These are phyloP conservation scores for Limnothrissa miodon DNA, from an alignment of 2,113 vertebrate species.

Conservation along the genomic window DNA sequence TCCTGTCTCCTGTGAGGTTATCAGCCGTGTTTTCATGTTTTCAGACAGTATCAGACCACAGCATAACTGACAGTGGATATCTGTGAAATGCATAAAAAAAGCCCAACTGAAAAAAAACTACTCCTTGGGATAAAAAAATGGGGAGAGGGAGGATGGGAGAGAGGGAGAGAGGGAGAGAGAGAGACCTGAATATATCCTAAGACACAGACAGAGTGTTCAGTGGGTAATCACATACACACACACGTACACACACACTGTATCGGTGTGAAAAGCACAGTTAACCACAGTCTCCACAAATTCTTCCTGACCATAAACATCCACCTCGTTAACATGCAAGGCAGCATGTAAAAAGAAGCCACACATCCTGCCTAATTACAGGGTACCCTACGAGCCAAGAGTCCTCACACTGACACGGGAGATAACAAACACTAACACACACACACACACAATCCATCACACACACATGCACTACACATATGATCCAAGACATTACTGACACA, in stretches of 20 bases:
- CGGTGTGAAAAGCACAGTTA: neutral
- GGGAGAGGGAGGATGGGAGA: neutral
- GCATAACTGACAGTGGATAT: too few species aligned
- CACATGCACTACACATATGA: neutral
- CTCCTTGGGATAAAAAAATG: neutral
- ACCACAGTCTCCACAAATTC: neutral
- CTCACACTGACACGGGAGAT: neutral
- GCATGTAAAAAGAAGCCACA: conserved; percentile 37
- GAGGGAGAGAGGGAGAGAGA: neutral
- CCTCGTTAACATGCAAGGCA: conserved; percentile 51
- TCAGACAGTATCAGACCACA: too few species aligned
- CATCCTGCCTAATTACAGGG: conserved; percentile 47
- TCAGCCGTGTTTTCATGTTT: too few species aligned
- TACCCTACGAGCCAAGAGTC: conserved; percentile 34
- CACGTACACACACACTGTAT: neutral
- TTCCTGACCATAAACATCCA: conserved; percentile 31
- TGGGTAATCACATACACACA: conserved; percentile 13
- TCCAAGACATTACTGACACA: neutral
- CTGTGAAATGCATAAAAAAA: neutral
- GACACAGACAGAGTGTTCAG: conserved; percentile 29
- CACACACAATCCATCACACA: neutral
- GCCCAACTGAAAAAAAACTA: neutral
- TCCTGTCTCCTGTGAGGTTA: too few species aligned
- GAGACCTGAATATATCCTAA: conserved; percentile 15
- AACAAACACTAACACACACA: conserved; percentile 25